phyloP scores from a whole-genome alignment of 2,113 vertebrate species.

The Pogona vitticeps region DNA sequence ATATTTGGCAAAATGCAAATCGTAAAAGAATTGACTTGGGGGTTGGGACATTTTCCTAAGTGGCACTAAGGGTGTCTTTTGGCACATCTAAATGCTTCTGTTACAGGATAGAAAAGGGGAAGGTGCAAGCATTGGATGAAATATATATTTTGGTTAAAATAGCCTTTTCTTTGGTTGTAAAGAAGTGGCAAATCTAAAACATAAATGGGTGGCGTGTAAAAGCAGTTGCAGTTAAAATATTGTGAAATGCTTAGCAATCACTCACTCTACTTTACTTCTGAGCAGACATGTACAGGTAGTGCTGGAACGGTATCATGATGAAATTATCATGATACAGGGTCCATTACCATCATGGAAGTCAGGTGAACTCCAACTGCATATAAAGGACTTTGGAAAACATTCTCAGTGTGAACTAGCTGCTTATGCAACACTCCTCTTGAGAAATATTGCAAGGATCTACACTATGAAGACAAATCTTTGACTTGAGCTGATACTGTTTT shows the following conservation, averaged over 20 bases:
- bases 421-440: not conserved
- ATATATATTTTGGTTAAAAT: not conserved
- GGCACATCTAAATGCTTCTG: not conserved
- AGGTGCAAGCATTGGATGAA: not conserved
- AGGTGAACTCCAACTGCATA: not conserved
- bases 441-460: not conserved
- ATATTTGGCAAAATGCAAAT: not conserved
- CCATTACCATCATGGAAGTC: not conserved
- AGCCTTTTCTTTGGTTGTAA: not conserved
- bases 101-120: not conserved
- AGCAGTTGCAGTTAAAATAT: not conserved
- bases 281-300: not conserved
- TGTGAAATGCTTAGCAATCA: not conserved
- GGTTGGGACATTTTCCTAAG: too few species aligned
- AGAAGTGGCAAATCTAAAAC: slow-evolving; percentile 4
- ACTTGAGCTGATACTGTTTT: not conserved
- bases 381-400: not conserved
- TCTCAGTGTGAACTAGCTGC: not conserved
- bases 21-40: not conserved
- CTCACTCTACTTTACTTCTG: not conserved
- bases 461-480: not conserved
- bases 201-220: not conserved
- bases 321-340: too few species aligned
- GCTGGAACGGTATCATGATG: not conserved
- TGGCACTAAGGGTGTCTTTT: not conserved